Conservation (phyloP, 2,797 vertebrate genomes). For the Diplodus puntazzo region DNA sequence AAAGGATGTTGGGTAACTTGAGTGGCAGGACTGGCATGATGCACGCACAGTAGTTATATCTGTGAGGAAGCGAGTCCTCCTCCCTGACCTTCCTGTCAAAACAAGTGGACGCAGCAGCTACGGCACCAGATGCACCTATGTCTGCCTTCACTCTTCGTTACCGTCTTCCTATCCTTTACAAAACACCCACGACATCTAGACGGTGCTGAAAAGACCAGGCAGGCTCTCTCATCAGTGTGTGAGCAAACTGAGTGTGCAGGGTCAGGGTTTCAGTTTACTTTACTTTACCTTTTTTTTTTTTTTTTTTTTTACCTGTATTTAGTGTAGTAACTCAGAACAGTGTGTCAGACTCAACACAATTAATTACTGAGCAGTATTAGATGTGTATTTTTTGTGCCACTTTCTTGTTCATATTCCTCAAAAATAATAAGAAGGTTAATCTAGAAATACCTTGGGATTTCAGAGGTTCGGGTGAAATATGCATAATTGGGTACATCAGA, state of each 20-base stretch:
- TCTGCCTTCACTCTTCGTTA: slow-evolving; percentile 24
- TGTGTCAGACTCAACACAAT: neutral
- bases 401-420: neutral
- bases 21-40: too few relatives aligned
- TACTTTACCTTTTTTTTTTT: slow-evolving; percentile 18
- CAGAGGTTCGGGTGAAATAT: neutral
- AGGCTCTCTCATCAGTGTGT: neutral
- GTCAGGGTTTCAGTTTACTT: slow-evolving; percentile 23
- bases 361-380: too few relatives aligned
- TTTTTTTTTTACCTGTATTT: neutral
- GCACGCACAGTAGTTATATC: neutral
- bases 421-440: neutral
- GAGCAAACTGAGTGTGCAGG: slow-evolving; percentile 3
- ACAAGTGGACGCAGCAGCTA: slow-evolving; percentile 8
- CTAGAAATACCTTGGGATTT: neutral
- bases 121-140: slow-evolving; percentile 21
- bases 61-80: neutral
- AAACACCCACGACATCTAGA: slow-evolving; percentile 37
- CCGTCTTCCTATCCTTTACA: slow-evolving; percentile 26
- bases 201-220: slow-evolving; percentile 9
- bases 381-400: neutral
- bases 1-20: too few relatives aligned
- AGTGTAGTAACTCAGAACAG: slow-evolving; percentile 1
- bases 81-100: slow-evolving; percentile 9
- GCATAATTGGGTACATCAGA: neutral